Evolutionary conservation across 2,113 vertebrate species (phyloP).

Genomic region (Thunnus maccoyii): DNA sequence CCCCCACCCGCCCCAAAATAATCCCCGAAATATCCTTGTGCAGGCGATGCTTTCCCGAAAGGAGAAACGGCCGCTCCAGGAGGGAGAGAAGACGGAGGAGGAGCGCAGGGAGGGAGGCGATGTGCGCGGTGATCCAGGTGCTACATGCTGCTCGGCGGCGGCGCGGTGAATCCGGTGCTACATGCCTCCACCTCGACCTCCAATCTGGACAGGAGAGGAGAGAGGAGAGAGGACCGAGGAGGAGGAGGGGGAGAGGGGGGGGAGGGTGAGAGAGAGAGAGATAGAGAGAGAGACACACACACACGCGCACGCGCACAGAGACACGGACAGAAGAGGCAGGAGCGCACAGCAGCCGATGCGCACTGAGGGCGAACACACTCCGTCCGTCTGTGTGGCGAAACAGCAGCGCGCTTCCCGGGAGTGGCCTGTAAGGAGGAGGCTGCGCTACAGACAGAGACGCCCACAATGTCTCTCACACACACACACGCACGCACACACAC

Average conservation of each 20-base stretch:
- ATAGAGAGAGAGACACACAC: not conserved
- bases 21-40: slow-evolving; percentile 40
- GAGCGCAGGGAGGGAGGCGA: slow-evolving; percentile 30
- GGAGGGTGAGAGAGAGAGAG: not conserved
- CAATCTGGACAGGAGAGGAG: not conserved
- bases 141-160: slow-evolving; percentile 75
- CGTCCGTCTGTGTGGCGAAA: slow-evolving; percentile 41
- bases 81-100: slow-evolving; percentile 14
- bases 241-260: not conserved
- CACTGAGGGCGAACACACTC: slow-evolving; percentile 19
- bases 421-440: slow-evolving; percentile 73
- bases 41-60: slow-evolving; percentile 7
- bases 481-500: slow-evolving; percentile 6
- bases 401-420: slow-evolving; percentile 83
- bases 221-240: slow-evolving; percentile 24
- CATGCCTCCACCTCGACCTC: slow-evolving; percentile 56
- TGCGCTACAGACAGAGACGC: slow-evolving; percentile 67
- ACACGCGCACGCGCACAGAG: slow-evolving; percentile 1
- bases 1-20: slow-evolving; percentile 38
- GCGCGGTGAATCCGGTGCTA: slow-evolving; percentile 29
- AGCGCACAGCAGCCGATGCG: slow-evolving; percentile 32
- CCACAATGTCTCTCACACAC: slow-evolving; percentile 38
- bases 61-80: slow-evolving; percentile 24
- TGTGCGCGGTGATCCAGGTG: slow-evolving; percentile 64
- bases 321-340: not conserved